These are phyloP conservation scores for Otolemur crassicaudatus DNA, from an alignment of 2,797 vertebrate genomes.

Conservation along the genomic window DNA sequence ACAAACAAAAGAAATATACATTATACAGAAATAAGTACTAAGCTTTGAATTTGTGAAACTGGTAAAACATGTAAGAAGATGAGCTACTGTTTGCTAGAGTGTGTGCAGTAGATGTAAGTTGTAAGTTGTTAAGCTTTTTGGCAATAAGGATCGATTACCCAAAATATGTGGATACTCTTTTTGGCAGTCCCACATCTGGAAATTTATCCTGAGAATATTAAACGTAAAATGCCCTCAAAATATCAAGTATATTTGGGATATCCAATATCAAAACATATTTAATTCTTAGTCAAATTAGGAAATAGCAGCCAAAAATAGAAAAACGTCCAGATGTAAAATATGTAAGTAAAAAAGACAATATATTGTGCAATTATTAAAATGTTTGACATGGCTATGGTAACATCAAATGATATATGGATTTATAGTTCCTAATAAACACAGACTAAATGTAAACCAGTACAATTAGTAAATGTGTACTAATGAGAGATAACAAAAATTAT, in stretches of 20 bases:
- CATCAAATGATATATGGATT: not conserved
- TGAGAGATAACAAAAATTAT: not conserved
- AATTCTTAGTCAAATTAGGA: not conserved
- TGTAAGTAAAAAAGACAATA: not conserved
- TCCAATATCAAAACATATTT: too few species aligned
- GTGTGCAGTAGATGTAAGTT: rapidly evolving
- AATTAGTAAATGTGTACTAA: not conserved
- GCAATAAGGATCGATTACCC: too few species aligned
- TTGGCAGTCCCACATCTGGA: not conserved
- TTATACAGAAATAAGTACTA: not conserved
- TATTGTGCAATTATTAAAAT: not conserved
- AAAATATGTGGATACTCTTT: rapidly evolving
- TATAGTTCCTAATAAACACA: not conserved
- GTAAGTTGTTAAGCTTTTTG: not conserved
- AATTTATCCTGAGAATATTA: not conserved
- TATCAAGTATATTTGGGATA: not conserved
- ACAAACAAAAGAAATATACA: not conserved
- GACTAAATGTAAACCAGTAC: not conserved
- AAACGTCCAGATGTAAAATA: not conserved
- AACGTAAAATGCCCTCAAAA: not conserved
- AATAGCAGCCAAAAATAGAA: not conserved
- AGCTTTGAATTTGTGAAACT: not conserved
- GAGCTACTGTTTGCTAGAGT: not conserved
- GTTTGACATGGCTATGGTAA: not conserved
- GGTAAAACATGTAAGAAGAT: not conserved